These are phyloP conservation scores for Oedothorax gibbosus DNA, from an alignment of 1,140 invertebrate species.

Conservation along the genomic window DNA sequence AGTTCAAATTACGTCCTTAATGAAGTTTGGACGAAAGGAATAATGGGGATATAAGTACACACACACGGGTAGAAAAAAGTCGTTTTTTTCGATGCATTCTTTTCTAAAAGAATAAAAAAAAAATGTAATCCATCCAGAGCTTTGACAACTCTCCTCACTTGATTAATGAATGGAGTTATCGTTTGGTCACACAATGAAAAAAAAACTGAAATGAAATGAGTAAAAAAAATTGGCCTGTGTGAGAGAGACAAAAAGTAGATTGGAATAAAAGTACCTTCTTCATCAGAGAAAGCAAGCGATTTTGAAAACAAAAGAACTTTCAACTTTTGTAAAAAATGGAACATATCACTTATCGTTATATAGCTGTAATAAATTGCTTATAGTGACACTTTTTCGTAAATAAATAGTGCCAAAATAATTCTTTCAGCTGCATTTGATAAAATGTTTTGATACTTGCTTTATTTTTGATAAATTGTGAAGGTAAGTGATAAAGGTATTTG, in stretches of 20 bases:
- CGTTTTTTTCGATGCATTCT: not conserved
- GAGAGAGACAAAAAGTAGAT: not conserved
- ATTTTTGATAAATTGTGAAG: no score
- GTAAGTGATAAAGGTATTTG: no score
- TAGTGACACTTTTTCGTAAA: no score
- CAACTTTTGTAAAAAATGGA: conserved; percentile 5
- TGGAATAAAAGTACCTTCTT: conserved; percentile 20
- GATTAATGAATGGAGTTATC: conserved; percentile 47
- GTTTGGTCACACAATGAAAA: conserved; percentile 41
- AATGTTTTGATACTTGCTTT: no score
- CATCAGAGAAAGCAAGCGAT: conserved; percentile 15
- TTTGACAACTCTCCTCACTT: conserved; percentile 40
- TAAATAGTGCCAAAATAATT: no score
- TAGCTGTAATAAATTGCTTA: no score
- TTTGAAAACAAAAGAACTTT: conserved; percentile 15
- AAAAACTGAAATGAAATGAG: not conserved
- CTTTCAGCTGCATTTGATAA: no score
- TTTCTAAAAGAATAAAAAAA: conserved; percentile 42
- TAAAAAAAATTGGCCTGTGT: conserved; percentile 16
- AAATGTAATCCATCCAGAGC: conserved; percentile 36
- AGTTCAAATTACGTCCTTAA: conserved; percentile 50
- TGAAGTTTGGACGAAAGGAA: conserved; percentile 41
- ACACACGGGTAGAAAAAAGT: conserved; percentile 1
- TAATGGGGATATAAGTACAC: conserved; percentile 48
- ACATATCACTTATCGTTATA: no score